Conservation (phyloP, 2,797 vertebrate species). For the Decapterus maruadsi region DNA sequence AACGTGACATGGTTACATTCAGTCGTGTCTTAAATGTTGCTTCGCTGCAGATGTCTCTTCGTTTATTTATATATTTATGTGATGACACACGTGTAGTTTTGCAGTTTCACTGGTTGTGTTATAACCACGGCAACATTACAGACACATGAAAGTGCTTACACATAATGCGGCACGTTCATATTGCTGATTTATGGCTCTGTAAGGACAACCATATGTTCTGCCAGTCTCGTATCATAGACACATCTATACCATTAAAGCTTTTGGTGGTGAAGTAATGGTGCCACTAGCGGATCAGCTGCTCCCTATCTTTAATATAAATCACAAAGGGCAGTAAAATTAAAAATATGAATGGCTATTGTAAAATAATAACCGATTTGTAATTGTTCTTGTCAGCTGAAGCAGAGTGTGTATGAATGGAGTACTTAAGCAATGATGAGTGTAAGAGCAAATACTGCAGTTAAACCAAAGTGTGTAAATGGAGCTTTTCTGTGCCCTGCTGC, state of each 20-base stretch:
- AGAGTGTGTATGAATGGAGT: constrained; percentile 80
- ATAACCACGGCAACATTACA: constrained; percentile 19
- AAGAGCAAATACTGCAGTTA: constrained; percentile 82
- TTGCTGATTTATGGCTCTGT: too few species aligned
- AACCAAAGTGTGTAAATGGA: constrained; percentile 86
- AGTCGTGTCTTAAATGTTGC: constrained; percentile 41
- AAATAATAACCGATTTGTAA: constrained; percentile 76
- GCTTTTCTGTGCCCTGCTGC: constrained; percentile 79
- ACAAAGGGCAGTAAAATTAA: constrained; percentile 69
- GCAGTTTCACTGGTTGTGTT: constrained; percentile 28
- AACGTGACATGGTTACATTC: constrained; percentile 43
- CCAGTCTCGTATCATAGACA: too few species aligned
- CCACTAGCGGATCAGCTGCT: constrained; percentile 72
- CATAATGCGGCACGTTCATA: constrained; percentile 8
- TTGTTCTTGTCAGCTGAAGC: constrained; percentile 75
- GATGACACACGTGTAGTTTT: constrained; percentile 36
- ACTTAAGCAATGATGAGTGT: constrained; percentile 77
- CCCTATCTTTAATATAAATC: constrained; percentile 56
- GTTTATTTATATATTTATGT: constrained; percentile 33
- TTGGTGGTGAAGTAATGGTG: constrained; percentile 60
- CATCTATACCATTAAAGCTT: constrained; percentile 30
- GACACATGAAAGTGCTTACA: constrained; percentile 30
- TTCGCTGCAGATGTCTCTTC: constrained; percentile 36
- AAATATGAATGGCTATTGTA: constrained; percentile 79
- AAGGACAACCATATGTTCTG: too few species aligned